phyloP scores from a whole-genome alignment of 2,888 invertebrate genomes.

The Eugnorisma glareosa region DNA sequence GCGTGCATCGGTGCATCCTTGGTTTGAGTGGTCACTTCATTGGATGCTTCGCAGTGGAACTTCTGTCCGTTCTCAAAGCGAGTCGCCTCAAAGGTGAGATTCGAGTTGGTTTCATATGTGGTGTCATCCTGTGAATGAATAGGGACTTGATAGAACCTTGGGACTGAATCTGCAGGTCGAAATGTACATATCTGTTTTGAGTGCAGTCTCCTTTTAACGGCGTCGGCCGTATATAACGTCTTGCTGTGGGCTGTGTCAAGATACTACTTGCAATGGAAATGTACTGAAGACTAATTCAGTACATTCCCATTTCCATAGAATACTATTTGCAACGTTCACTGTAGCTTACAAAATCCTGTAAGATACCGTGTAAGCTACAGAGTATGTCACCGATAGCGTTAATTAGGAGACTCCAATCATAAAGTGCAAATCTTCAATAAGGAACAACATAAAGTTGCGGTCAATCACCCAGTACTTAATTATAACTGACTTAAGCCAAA shows the following conservation, averaged over 20 bases:
- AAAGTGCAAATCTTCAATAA: neutral
- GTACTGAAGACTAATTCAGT: no score
- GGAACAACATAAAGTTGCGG: neutral
- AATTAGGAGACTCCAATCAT: neutral
- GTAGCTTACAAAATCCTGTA: neutral
- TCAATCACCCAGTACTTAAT: slow-evolving; percentile 32
- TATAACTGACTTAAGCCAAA: slow-evolving; percentile 24
- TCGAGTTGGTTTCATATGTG: slow-evolving; percentile 95
- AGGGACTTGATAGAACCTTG: slow-evolving; percentile 1
- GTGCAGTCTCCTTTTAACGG: neutral
- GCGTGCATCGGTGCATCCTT: slow-evolving; percentile 94
- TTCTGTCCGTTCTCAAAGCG: slow-evolving; percentile 95
- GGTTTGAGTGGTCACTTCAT: slow-evolving; percentile 94
- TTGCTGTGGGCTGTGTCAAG: neutral
- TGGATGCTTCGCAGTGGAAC: slow-evolving; percentile 95
- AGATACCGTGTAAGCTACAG: no score
- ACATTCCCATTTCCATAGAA: no score
- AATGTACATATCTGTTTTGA: neutral
- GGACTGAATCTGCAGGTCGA: neutral
- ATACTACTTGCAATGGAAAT: neutral
- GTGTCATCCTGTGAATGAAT: slow-evolving; percentile 92
- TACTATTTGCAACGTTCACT: neutral
- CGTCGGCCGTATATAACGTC: neutral
- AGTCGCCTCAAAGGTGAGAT: slow-evolving; percentile 94
- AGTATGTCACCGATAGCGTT: neutral